A percentile compares a stretch with the other conserved stretches of the same genome.
phyloP scores from a whole-genome alignment of 2,888 invertebrate species.

The Caenorhabditis drosophilae region DNA sequence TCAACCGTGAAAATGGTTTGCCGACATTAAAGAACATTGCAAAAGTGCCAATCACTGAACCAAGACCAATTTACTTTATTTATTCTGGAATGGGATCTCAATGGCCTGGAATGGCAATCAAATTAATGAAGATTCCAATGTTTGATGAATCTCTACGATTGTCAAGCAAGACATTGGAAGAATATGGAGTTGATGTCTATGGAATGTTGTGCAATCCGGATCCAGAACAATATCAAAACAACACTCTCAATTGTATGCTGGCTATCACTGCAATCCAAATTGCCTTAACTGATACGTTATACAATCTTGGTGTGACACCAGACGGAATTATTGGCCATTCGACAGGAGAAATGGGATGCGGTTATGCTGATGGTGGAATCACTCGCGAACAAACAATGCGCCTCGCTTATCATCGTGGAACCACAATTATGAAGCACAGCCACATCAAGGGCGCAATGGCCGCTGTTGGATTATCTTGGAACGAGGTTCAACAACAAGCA shows the following conservation, averaged over 20 bases:
- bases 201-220: conserved; percentile 78
- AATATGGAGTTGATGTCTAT: conserved; percentile 83
- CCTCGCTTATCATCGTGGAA: conserved; percentile 90
- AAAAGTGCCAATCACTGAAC: conserved; percentile 65
- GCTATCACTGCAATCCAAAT: conserved; percentile 95
- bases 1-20: conserved; percentile 73
- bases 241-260: conserved; percentile 87
- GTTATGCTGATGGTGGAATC: conserved; percentile 93
- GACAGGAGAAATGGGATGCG: conserved; percentile 88
- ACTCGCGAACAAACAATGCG: conserved; percentile 91
- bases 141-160: conserved; percentile 81
- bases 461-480: conserved; percentile 86
- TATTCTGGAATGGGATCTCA: conserved; percentile 98
- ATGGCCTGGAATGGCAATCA: conserved; percentile 92
- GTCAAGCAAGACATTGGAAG: conserved; percentile 74
- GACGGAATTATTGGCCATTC: conserved; percentile 97
- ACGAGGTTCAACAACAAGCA: conserved; percentile 76
- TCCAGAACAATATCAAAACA: conserved; percentile 76
- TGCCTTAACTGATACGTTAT: conserved; percentile 87
- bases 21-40: conserved; percentile 58
- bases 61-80: conserved; percentile 83
- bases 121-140: conserved; percentile 81
- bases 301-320: conserved; percentile 78
- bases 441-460: conserved; percentile 79
- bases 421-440: conserved; percentile 69